phyloP scores from a whole-genome alignment of 2,888 invertebrate genomes.

The Cheilosia vulpina region DNA sequence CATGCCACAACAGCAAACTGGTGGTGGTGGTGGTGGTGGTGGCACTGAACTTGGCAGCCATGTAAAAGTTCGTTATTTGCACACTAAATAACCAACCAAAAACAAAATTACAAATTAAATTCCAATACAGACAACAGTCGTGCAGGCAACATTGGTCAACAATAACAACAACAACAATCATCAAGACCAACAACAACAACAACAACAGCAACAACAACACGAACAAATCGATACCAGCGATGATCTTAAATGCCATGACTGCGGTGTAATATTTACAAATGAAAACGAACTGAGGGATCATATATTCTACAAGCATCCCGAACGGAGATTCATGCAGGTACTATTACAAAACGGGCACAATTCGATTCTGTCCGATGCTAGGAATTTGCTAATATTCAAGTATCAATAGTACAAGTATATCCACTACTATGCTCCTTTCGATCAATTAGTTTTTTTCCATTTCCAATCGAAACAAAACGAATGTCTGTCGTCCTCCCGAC shows the following conservation, averaged over 20 bases:
- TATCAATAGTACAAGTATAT: conserved; percentile 57
- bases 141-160: conserved; percentile 71
- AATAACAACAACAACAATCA: conserved; percentile 52
- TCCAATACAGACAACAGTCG: conserved; percentile 73
- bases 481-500: background rate
- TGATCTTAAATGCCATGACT: conserved; percentile 76
- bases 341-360: conserved; percentile 69
- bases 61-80: conserved; percentile 82
- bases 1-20: conserved; percentile 63
- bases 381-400: conserved; percentile 73
- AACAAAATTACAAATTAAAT: conserved; percentile 70
- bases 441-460: background rate
- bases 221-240: conserved; percentile 70
- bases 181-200: conserved; percentile 28
- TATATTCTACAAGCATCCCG: conserved; percentile 77
- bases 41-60: conserved; percentile 78
- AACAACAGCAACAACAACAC: conserved; percentile 68
- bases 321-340: conserved; percentile 77
- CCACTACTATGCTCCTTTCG: background rate
- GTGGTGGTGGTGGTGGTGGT: conserved; percentile 41
- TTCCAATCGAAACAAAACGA: conserved; percentile 7
- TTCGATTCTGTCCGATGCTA: conserved; percentile 70
- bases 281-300: conserved; percentile 76
- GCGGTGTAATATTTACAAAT: conserved; percentile 76
- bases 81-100: conserved; percentile 79